Percentiles rank a stretch among this genome's conserved stretches.
Evolutionary conservation across 2,888 invertebrate genomes (phyloP).

Genomic region (Galerucella pusilla): DNA sequence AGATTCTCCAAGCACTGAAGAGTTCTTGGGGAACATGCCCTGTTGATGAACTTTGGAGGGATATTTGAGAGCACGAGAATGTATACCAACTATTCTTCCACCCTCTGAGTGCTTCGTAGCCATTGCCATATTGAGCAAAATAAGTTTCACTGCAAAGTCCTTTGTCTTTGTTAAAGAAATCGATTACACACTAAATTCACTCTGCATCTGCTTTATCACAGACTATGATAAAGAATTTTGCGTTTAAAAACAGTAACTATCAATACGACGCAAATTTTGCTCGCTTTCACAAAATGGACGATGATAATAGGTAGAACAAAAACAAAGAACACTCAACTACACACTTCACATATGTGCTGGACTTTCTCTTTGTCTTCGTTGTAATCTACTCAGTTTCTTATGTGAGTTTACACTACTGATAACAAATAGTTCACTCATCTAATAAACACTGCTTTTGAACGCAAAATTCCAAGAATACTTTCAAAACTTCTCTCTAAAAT

Average conservation of each 20-base stretch:
- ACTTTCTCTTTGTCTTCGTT: slow-evolving; percentile 42
- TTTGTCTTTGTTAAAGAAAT: slow-evolving; percentile 42
- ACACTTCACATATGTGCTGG: slow-evolving; percentile 50
- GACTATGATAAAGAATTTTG: slow-evolving; percentile 61
- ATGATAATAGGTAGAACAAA: slow-evolving; percentile 53
- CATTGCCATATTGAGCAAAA: slow-evolving; percentile 54
- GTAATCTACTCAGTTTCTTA: slow-evolving; percentile 35
- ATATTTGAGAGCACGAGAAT: slow-evolving; percentile 38
- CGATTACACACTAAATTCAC: slow-evolving; percentile 31
- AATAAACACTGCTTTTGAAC: slow-evolving; percentile 55
- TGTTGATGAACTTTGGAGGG: slow-evolving; percentile 42
- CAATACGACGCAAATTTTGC: slow-evolving; percentile 55
- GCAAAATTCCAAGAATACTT: slow-evolving; percentile 56
- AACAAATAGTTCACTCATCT: slow-evolving; percentile 50
- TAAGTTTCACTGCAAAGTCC: slow-evolving; percentile 40
- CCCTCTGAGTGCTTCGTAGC: slow-evolving; percentile 57
- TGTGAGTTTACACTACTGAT: slow-evolving; percentile 42
- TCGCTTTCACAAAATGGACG: slow-evolving; percentile 63
- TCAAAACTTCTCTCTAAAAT: slow-evolving; percentile 42
- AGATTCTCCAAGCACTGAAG: slow-evolving; percentile 43
- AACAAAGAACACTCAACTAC: slow-evolving; percentile 59
- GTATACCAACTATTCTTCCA: slow-evolving; percentile 47
- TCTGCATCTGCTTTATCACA: slow-evolving; percentile 57
- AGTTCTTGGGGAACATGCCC: slow-evolving; percentile 42
- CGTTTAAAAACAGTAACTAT: slow-evolving; percentile 55